phyloP scores from a whole-genome alignment of 2,113 vertebrate species.

The Clupea harengus region DNA sequence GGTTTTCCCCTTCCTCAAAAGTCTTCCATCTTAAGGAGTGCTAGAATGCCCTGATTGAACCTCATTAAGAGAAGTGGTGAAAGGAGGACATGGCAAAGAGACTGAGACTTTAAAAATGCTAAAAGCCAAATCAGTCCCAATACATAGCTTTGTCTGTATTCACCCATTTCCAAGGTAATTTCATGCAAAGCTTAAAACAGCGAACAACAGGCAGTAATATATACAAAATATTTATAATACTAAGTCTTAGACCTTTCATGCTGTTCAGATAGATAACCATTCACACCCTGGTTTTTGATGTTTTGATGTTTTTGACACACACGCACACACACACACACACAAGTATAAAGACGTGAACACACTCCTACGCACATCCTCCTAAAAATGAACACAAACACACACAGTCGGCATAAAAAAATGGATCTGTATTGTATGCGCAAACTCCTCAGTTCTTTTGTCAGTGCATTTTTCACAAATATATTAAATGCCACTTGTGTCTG shows the following conservation, averaged over 20 bases:
- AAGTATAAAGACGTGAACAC: not conserved
- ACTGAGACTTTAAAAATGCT: too few species aligned
- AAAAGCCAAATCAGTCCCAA: too few species aligned
- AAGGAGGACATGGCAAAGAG: too few species aligned
- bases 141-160: too few species aligned
- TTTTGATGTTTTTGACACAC: not conserved
- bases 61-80: too few species aligned
- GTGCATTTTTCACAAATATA: constrained; percentile 14
- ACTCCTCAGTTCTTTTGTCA: constrained; percentile 18
- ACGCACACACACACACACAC: not conserved
- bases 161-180: too few species aligned
- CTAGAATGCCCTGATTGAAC: too few species aligned
- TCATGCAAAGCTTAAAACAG: too few species aligned
- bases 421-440: constrained; percentile 11
- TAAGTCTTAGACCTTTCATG: constrained; percentile 34
- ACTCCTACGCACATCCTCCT: not conserved
- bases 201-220: too few species aligned
- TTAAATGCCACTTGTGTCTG: constrained; percentile 39
- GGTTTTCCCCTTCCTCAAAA: too few species aligned
- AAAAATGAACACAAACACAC: constrained; percentile 5
- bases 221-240: too few species aligned
- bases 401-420: constrained; percentile 17
- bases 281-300: not conserved
- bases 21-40: too few species aligned
- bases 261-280: constrained; percentile 20